Evolutionary conservation across 2,888 invertebrate species (phyloP).

Genomic region (Leptothorax acervorum): DNA sequence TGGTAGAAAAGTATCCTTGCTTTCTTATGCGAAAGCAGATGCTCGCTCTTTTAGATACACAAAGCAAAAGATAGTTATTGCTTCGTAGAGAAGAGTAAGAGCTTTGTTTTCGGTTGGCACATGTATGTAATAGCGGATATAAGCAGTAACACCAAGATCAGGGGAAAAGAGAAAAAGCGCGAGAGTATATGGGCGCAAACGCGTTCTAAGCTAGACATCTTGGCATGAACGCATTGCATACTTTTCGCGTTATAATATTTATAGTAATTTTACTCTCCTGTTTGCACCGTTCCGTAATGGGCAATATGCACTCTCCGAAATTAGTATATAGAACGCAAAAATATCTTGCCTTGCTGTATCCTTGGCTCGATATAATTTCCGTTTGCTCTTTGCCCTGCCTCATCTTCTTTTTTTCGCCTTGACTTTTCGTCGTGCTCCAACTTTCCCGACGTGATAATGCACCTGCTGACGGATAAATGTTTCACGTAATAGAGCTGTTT

Average conservation of each 20-base stretch:
- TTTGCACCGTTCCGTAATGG: constrained; percentile 23
- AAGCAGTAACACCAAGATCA: not conserved
- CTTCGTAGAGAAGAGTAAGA: not conserved
- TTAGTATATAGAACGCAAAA: constrained; percentile 55
- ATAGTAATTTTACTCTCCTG: constrained; percentile 39
- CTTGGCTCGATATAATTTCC: constrained; percentile 24
- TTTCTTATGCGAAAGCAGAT: not conserved
- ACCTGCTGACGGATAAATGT: constrained; percentile 54
- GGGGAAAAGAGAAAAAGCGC: not conserved
- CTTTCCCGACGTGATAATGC: constrained; percentile 45
- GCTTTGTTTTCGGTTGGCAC: constrained; percentile 20
- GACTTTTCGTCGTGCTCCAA: constrained; percentile 29
- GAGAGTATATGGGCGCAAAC: constrained; percentile 8
- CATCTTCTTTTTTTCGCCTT: constrained; percentile 11
- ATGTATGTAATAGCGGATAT: constrained; percentile 2
- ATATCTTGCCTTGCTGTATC: constrained; percentile 15
- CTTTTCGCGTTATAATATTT: constrained; percentile 34
- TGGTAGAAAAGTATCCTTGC: not conserved
- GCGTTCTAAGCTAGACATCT: constrained; percentile 8
- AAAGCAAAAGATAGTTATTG: constrained; percentile 3
- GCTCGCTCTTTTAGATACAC: not conserved
- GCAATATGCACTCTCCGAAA: constrained; percentile 59
- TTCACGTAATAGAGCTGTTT: constrained; percentile 43
- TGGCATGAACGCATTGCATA: not conserved
- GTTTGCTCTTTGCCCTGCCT: not conserved